phyloP scores from a whole-genome alignment of 2,888 invertebrate species.

The Bombylius major region DNA sequence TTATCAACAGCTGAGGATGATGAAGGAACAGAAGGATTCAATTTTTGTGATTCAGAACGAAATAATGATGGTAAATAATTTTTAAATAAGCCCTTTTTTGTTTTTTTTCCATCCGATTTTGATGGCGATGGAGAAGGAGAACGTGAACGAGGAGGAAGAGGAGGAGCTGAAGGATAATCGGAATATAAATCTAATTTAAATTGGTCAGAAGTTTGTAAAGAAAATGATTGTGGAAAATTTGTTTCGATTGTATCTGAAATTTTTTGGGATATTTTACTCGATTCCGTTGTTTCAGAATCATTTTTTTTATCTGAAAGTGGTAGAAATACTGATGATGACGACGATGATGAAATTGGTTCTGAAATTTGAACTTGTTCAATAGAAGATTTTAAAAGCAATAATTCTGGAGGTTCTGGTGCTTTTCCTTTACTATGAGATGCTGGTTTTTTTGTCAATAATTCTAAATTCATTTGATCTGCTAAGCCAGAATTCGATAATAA shows the following conservation, averaged over 20 bases:
- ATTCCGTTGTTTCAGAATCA: no score
- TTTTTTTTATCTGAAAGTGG: no score
- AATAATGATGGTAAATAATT: constrained; percentile 17
- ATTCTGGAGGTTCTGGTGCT: constrained; percentile 28
- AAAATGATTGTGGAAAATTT: no score
- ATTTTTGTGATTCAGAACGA: constrained; percentile 19
- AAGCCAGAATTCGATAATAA: no score
- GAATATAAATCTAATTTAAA: no score
- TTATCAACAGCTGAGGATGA: neutral
- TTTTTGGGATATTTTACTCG: no score
- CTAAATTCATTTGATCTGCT: no score
- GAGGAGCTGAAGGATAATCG: neutral
- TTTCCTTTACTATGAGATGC: constrained; percentile 15
- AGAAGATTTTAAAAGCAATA: neutral
- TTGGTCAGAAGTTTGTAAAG: no score
- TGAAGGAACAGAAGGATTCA: neutral
- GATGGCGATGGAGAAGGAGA: constrained; percentile 7
- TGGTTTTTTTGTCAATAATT: neutral
- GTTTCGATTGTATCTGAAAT: no score
- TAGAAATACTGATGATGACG: neutral
- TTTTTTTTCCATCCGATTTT: constrained; percentile 11
- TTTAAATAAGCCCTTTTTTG: constrained; percentile 13
- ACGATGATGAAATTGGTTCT: neutral
- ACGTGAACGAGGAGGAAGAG: constrained; percentile 1
- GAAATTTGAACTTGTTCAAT: neutral